Evolutionary conservation across 2,113 vertebrate species (phyloP).

Genomic region (Ptilonorhynchus violaceus): DNA sequence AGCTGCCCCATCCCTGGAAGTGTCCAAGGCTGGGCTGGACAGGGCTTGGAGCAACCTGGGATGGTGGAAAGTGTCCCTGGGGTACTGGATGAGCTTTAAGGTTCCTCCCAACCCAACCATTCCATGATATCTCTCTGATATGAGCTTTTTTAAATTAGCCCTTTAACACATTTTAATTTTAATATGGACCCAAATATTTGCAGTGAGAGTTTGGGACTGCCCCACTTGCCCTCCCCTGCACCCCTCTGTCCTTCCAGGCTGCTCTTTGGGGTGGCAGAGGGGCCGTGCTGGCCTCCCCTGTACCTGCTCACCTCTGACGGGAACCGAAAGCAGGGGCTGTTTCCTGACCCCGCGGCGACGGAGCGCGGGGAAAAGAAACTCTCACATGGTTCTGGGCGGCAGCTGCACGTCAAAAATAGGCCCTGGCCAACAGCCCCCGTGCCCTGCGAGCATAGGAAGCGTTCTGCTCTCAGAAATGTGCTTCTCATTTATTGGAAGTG

Average conservation of each 20-base stretch:
- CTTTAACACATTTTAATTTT: background rate
- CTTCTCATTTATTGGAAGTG: conserved; percentile 18
- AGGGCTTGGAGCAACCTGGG: background rate
- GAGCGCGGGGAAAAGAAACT: conserved; percentile 42
- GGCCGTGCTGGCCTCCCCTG: background rate
- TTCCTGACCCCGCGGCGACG: background rate
- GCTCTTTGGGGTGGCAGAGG: background rate
- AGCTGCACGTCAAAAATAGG: conserved; percentile 53
- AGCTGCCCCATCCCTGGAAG: background rate
- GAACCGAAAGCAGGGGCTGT: conserved; percentile 21
- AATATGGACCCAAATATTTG: background rate
- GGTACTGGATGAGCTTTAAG: background rate
- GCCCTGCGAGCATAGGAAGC: background rate
- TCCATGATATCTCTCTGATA: background rate
- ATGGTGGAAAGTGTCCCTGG: fast-evolving
- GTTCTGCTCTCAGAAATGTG: background rate
- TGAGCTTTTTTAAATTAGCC: background rate
- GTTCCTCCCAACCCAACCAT: background rate
- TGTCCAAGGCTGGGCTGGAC: background rate
- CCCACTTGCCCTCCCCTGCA: background rate
- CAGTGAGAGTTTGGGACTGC: background rate
- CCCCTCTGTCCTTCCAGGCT: background rate
- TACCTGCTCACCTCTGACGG: background rate
- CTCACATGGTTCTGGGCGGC: conserved; percentile 45
- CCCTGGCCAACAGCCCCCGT: background rate